phyloP scores from a whole-genome alignment of 2,113 vertebrate species.

The Morone saxatilis region DNA sequence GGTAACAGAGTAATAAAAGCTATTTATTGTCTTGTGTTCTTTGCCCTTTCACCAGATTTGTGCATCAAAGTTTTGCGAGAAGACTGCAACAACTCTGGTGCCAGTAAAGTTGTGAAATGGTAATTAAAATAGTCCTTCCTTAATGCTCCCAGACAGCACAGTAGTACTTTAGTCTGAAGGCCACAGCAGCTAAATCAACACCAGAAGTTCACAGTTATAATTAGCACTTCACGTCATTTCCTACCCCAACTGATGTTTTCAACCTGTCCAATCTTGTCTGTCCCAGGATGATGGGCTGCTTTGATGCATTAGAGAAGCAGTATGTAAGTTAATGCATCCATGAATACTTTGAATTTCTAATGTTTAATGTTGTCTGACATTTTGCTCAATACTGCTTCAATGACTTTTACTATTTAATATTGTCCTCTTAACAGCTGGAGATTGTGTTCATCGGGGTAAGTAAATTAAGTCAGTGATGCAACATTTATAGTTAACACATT shows the following conservation, averaged over 20 bases:
- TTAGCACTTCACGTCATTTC: not conserved
- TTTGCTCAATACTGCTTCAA: not conserved
- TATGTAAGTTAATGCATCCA: slow-evolving; percentile 88
- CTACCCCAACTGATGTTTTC: not conserved
- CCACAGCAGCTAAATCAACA: not conserved
- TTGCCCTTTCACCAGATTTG: slow-evolving; percentile 84
- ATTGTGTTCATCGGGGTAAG: slow-evolving; percentile 86
- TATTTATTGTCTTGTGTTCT: not conserved
- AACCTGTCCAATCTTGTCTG: slow-evolving; percentile 6
- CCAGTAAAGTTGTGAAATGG: slow-evolving; percentile 94
- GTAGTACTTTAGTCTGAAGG: not conserved
- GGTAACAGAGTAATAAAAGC: not conserved
- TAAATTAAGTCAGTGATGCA: slow-evolving; percentile 11
- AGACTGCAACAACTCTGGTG: slow-evolving; percentile 88
- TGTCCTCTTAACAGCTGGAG: slow-evolving; percentile 78
- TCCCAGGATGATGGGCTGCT: slow-evolving; percentile 94
- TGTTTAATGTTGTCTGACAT: not conserved
- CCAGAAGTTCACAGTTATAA: not conserved
- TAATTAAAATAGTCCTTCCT: slow-evolving; percentile 63
- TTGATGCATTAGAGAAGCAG: slow-evolving; percentile 95
- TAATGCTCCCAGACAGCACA: not conserved
- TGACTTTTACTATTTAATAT: not conserved
- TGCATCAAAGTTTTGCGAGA: slow-evolving; percentile 93
- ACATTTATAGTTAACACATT: not conserved
- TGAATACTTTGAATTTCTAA: not conserved